A percentile compares a stretch with the other conserved stretches of the same genome.
These are phyloP conservation scores for Zophobas morio DNA, from an alignment of 1,140 invertebrate genomes.

Conservation along the genomic window DNA sequence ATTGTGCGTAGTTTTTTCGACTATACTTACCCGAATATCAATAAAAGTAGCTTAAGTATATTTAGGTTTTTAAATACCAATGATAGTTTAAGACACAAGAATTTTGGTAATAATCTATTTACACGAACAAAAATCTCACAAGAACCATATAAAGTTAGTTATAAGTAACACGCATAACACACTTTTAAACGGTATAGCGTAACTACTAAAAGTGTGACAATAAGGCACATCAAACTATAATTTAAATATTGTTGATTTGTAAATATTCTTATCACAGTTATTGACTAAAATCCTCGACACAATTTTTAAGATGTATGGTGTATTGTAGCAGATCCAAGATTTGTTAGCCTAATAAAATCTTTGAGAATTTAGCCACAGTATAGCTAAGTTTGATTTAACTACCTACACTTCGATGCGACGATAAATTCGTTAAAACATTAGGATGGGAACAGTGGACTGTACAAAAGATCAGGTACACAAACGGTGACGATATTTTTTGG, in stretches of 20 bases:
- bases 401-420: constrained; percentile 6
- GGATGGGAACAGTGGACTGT: not conserved
- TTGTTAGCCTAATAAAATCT: not conserved
- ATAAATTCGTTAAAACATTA: constrained; percentile 18
- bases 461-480: constrained; percentile 29
- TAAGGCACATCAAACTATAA: constrained; percentile 33
- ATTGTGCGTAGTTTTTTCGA: constrained; percentile 12
- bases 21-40: constrained; percentile 4
- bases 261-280: constrained; percentile 34
- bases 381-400: not conserved
- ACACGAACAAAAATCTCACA: constrained; percentile 7
- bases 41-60: not conserved
- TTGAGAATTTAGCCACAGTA: not conserved
- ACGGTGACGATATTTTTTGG: constrained; percentile 19
- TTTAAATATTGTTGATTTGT: constrained; percentile 30
- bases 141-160: constrained; percentile 20
- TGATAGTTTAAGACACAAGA: not conserved
- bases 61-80: not conserved
- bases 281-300: constrained; percentile 9
- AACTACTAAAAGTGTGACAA: constrained; percentile 20
- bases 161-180: constrained; percentile 19
- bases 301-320: constrained; percentile 5
- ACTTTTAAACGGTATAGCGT: not conserved
- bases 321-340: not conserved
- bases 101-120: constrained; percentile 3